A percentile compares a stretch with the other conserved stretches of the same genome.
These are phyloP conservation scores for Halichondria panicea DNA, from an alignment of 37 sponge, comb jelly and placozoan genomes.

Conservation along the genomic window DNA sequence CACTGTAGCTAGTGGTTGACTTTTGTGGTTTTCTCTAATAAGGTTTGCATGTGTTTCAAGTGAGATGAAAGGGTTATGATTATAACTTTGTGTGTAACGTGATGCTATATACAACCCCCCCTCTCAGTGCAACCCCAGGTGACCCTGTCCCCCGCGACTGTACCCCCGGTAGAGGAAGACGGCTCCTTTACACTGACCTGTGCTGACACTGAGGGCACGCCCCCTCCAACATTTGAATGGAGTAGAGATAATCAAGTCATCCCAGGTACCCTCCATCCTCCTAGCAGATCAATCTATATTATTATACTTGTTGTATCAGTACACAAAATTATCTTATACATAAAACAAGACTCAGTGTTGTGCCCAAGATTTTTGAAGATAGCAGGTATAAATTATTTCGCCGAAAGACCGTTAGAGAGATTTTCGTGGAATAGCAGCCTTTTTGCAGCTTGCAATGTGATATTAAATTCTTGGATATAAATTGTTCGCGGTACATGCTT, in stretches of 20 bases:
- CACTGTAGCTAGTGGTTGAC: no score
- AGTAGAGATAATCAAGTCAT: not conserved
- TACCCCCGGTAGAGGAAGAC: not conserved
- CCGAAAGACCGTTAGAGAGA: not conserved
- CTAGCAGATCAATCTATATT: not conserved
- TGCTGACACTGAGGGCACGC: slow-evolving; percentile 5
- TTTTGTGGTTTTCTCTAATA: no score
- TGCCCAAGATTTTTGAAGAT: no score
- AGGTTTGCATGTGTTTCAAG: no score
- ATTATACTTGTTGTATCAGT: not conserved
- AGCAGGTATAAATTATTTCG: no score
- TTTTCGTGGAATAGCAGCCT: not conserved
- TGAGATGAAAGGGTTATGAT: no score
- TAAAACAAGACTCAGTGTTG: no score
- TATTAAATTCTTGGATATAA: not conserved
- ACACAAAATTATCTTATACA: no score
- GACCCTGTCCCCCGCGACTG: not conserved
- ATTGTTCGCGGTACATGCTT: not conserved
- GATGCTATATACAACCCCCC: no score
- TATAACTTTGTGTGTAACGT: no score
- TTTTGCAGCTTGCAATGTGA: not conserved
- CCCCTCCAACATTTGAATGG: slow-evolving; percentile 5
- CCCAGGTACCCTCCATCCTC: not conserved
- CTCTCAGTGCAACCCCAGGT: not conserved
- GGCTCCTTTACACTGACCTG: not conserved